Conservation (phyloP, 2,888 invertebrate species). For the Oxystoma pomonae region DNA sequence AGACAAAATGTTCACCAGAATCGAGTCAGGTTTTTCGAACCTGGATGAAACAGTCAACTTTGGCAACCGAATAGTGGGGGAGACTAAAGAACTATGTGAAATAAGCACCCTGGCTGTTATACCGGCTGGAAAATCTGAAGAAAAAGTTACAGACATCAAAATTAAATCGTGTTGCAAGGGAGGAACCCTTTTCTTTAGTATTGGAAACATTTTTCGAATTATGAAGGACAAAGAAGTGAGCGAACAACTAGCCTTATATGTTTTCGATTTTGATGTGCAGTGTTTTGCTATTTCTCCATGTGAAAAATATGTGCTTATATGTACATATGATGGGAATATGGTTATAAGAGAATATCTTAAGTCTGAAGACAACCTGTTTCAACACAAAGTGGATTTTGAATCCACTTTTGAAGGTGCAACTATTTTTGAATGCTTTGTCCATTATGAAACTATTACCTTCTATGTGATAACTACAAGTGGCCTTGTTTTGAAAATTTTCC, state of each 20-base stretch:
- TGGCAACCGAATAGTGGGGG: constrained; percentile 47
- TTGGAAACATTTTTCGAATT: constrained; percentile 19
- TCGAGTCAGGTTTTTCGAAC: constrained; percentile 47
- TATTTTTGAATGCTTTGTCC: not conserved
- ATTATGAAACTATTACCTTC: not conserved
- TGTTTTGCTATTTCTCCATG: constrained; percentile 13
- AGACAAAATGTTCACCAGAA: not conserved
- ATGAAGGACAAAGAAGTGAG: constrained; percentile 18
- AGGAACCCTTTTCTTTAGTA: constrained; percentile 16
- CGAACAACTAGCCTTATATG: constrained; percentile 9
- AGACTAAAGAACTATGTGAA: constrained; percentile 50
- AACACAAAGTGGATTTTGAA: not conserved
- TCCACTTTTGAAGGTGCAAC: not conserved
- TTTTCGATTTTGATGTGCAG: constrained; percentile 14
- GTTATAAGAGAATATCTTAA: constrained; percentile 7
- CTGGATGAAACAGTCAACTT: constrained; percentile 54
- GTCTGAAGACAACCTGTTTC: not conserved
- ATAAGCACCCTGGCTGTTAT: constrained; percentile 46
- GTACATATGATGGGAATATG: constrained; percentile 15
- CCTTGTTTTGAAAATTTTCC: not conserved
- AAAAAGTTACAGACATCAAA: not conserved
- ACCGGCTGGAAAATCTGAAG: constrained; percentile 24
- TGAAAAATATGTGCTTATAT: constrained; percentile 13
- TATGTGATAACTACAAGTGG: constrained; percentile 1
- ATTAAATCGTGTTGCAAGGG: constrained; percentile 17